Evolutionary conservation across 2,113 vertebrate species (phyloP).

Genomic region (Tragelaphus imberbis): DNA sequence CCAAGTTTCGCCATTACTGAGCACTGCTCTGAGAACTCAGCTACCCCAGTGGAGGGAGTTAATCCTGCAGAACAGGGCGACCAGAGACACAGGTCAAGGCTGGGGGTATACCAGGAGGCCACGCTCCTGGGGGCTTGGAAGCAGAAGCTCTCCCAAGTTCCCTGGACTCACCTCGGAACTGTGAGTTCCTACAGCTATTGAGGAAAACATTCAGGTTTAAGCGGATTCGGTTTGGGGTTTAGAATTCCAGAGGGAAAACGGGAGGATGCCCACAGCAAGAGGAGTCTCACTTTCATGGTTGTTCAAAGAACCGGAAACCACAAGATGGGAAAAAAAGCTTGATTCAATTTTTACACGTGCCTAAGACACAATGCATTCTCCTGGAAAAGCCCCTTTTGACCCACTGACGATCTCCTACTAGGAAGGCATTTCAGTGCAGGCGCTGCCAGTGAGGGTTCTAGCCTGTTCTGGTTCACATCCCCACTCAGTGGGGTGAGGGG

Average conservation of each 20-base stretch:
- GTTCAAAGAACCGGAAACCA: constrained; percentile 19
- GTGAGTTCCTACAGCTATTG: neutral
- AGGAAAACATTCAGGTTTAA: neutral
- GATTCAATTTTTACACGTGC: neutral
- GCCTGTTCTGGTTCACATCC: neutral
- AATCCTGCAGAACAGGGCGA: rapidly evolving
- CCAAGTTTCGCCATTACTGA: neutral
- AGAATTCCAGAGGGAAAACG: neutral
- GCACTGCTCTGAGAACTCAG: neutral
- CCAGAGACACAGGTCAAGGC: neutral
- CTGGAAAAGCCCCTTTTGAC: constrained; percentile 16
- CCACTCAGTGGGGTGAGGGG: neutral
- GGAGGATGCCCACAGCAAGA: neutral
- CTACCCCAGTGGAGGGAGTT: neutral
- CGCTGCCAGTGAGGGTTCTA: neutral
- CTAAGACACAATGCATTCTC: neutral
- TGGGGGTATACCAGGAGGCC: neutral
- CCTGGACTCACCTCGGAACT: rapidly evolving
- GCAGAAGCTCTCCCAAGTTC: neutral
- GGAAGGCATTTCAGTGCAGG: neutral
- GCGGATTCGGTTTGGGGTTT: neutral
- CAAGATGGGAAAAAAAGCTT: neutral
- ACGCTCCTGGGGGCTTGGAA: neutral
- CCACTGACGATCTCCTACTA: neutral
- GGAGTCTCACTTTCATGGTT: neutral